phyloP scores from a whole-genome alignment of 2,888 invertebrate species.

The Aspidiotus rigidus region DNA sequence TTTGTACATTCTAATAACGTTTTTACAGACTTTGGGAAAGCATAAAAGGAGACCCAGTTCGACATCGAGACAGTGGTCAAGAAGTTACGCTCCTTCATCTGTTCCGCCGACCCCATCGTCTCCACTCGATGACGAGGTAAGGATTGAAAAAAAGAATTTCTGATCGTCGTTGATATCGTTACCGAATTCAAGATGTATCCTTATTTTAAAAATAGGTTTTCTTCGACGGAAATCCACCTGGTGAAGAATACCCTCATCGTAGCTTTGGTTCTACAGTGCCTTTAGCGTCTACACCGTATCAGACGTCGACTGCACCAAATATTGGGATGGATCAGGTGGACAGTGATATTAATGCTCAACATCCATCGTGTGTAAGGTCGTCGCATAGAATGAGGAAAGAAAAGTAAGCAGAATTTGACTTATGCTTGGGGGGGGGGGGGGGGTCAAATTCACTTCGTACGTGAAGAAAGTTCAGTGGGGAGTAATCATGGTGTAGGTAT shows the following conservation, averaged over 20 bases:
- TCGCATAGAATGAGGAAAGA: slow-evolving; percentile 21
- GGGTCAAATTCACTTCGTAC: no score
- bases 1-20: not conserved
- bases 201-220: slow-evolving; percentile 6
- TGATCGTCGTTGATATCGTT: no score
- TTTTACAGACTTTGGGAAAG: slow-evolving; percentile 38
- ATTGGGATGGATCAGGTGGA: slow-evolving; percentile 15
- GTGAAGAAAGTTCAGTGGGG: no score
- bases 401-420: not conserved
- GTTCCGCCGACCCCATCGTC: slow-evolving; percentile 37
- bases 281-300: not conserved
- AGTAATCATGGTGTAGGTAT: no score
- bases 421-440: no score
- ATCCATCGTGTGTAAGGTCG: not conserved
- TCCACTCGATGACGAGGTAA: slow-evolving; percentile 38
- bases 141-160: no score
- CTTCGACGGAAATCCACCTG: slow-evolving; percentile 10
- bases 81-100: slow-evolving; percentile 38
- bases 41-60: slow-evolving; percentile 36
- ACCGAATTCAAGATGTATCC: no score
- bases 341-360: slow-evolving; percentile 10
- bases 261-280: not conserved
- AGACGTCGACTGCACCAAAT: not conserved
- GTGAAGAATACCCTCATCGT: slow-evolving; percentile 9
- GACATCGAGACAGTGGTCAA: slow-evolving; percentile 35